Percentiles rank a stretch among this genome's conserved stretches.
These are phyloP conservation scores for Nemopilema nomurai DNA, from an alignment of 30 jellyfish, hydroid and myxozoan genomes.

Conservation along the genomic window DNA sequence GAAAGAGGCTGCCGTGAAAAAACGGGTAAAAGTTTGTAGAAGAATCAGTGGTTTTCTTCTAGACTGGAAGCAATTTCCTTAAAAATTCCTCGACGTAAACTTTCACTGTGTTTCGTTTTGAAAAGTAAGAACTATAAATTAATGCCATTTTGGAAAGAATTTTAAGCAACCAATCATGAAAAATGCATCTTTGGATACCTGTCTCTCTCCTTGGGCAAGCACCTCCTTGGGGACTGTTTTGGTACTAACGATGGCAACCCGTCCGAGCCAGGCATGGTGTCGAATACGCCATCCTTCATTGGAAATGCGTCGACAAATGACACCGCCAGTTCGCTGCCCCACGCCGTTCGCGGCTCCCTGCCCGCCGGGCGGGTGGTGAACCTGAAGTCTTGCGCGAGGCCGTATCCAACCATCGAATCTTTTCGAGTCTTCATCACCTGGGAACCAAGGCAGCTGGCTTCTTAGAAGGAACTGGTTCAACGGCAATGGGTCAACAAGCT, in stretches of 20 bases:
- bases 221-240: not conserved
- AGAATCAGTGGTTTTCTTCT: too few relatives aligned
- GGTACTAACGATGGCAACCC: conserved; percentile 43
- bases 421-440: conserved; percentile 77
- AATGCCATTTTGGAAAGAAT: too few relatives aligned
- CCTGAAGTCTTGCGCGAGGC: conserved; percentile 78
- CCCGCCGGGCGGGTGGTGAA: conserved; percentile 58
- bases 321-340: conserved; percentile 62
- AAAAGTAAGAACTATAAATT: too few relatives aligned
- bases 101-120: too few relatives aligned
- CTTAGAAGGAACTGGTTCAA: not conserved
- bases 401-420: conserved; percentile 56
- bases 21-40: too few relatives aligned
- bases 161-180: too few relatives aligned
- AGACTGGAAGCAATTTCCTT: too few relatives aligned
- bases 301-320: not conserved
- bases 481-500: not conserved
- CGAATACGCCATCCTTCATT: not conserved
- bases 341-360: conserved; percentile 67
- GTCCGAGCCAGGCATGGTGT: not conserved
- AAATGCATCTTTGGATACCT: conserved; percentile 5
- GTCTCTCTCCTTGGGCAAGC: not conserved
- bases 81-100: too few relatives aligned
- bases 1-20: not conserved
- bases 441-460: not conserved